These are phyloP conservation scores for Balanococcus diminutus DNA, from an alignment of 2,888 invertebrate species.

Conservation along the genomic window DNA sequence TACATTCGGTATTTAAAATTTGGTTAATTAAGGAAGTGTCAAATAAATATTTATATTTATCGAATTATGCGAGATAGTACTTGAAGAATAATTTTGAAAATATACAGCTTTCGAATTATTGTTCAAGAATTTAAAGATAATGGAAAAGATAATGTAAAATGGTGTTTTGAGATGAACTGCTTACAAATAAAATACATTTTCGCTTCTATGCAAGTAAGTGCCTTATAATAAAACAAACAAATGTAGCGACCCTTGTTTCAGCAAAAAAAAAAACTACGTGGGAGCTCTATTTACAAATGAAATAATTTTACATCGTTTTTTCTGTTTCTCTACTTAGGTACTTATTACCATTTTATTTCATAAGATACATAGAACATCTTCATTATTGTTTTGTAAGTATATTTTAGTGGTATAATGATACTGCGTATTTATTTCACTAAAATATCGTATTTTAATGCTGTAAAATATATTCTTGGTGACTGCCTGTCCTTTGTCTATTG, in stretches of 20 bases:
- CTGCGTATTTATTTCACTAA: background rate
- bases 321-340: background rate
- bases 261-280: background rate
- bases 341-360: background rate
- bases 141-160: background rate
- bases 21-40: background rate
- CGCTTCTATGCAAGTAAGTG: no score
- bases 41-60: background rate
- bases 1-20: background rate
- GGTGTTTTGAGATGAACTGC: background rate
- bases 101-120: background rate
- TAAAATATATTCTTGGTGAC: background rate
- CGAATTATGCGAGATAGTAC: background rate
- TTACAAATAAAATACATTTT: background rate
- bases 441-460: background rate
- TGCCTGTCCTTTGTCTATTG: background rate
- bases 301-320: background rate
- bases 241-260: background rate
- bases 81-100: background rate
- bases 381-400: background rate
- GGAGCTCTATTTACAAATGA: no score
- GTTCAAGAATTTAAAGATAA: background rate
- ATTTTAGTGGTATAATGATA: background rate
- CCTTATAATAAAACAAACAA: background rate
- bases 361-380: background rate